Evolutionary conservation across 2,797 vertebrate genomes (phyloP), one percentile per base, ranked within the genome.

Genomic region (Streptopelia turtur): DNA sequence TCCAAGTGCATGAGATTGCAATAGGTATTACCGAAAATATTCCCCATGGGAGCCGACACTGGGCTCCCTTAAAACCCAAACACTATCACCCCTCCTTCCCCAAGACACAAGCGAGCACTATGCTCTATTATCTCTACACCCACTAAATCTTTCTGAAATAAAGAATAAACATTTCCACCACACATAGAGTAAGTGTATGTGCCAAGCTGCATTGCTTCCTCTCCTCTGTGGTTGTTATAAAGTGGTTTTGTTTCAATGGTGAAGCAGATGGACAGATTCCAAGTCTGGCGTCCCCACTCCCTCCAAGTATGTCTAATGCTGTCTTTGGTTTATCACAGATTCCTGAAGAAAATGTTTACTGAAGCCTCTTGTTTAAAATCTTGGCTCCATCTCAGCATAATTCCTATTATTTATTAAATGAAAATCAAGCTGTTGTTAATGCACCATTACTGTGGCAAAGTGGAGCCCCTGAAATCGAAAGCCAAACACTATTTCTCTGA

Each of bases 81-180:
- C 93, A 50, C 83, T 66, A 43, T 89, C 94, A 96, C 95, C 94
- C 85, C 90, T 94, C 93, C 93, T 89, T 97, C 94, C 75, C 86
- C 95, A 89, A 77, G 91, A 94, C 86, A 84, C 94, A 70, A 92
- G 94, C 35, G 11, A 95, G 86, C 41, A 24, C 93, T 94, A 56
- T 93, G 79, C 84, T 93, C 90, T 96, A 97, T 96, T 97, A 96
- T 96, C 96, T 93, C 93, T 93, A 93, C 96, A 97, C 95, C 84
- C 95, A 94, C 93, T 97, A 97, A 97, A 97, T 97, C 96, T 97
- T 95, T 85, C 93, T 95, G 96, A 95, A 96, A 96, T 92, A 92
- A 96, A 96, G 95, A 97, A 96, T 96, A 96, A 97, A 96, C 95
- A 96, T 97, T 97, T 97, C 95, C 86, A 94, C 95, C 86, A 80